Evolutionary conservation across 2,113 vertebrate genomes (phyloP), one percentile per base, ranked within the genome.

Genomic region (Notarius quadriscutis): DNA sequence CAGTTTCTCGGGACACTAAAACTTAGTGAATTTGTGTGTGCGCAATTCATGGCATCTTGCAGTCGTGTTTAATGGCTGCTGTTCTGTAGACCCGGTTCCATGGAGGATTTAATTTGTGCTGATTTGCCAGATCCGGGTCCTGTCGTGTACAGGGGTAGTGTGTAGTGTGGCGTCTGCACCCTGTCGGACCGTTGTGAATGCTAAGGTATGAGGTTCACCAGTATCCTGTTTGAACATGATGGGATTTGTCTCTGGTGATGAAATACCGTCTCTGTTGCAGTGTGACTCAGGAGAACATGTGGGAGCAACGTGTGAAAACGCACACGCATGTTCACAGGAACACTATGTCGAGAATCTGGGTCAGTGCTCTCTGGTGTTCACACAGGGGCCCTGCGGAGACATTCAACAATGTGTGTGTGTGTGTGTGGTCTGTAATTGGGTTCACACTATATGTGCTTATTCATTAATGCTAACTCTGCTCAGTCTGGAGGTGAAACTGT

Each of bases 321-420:
- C 53, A 78, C 53, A 41, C 12, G 14, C 71, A 57, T 84, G 22
- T 72, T 34, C 27, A 9, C n/a, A 50, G 77, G 75, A 82, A 71
- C 77, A 63, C 57, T 80, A 86, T 77, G 88, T 17, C 27, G 80
- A 48, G 75, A 89, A 88, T 91, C 88, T 88, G 84, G 88, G 86
- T 91, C 90, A 91, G 60, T 62, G 67, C 80, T 90, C 86, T 84
- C 82, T 87, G 25, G 85, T 85, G 87, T 87, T 86, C 86, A 81
- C 85, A 75, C 84, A 81, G 27, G 20, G 63, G 62, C 58, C 78
- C 77, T 74, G 86, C 27, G 41, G 58, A 87, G 83, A 78, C 78
- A 82, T 34, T 83, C 69, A 10, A 84, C 34, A 48, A 62, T 8
- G 30, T 20, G 85, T 48, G 6, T 81, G 84, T 58, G 67, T 65